Conservation (phyloP, 2,797 vertebrate species). For the Crenuchus spilurus region DNA sequence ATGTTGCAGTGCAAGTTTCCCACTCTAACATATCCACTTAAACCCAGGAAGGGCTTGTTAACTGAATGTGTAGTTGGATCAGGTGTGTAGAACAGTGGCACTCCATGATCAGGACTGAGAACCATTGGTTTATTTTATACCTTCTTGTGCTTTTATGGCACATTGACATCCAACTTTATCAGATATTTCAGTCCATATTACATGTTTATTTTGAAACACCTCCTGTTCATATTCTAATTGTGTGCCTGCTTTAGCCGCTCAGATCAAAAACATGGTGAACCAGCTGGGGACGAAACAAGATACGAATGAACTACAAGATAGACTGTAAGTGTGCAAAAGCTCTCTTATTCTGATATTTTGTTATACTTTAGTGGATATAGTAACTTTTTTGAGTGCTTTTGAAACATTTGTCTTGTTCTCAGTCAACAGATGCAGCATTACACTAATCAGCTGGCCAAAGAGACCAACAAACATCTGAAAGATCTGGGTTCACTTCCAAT, state of each 20-base stretch:
- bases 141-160: too few relatives aligned
- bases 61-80: too few relatives aligned
- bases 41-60: too few relatives aligned
- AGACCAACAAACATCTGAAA: slow-evolving; percentile 93
- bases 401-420: slow-evolving; percentile 6
- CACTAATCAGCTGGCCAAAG: slow-evolving; percentile 92
- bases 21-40: too few relatives aligned
- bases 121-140: too few relatives aligned
- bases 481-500: slow-evolving; percentile 86
- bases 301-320: slow-evolving; percentile 90
- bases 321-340: slow-evolving; percentile 80
- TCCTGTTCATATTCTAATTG: too few relatives aligned
- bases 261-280: slow-evolving; percentile 93
- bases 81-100: too few relatives aligned
- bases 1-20: too few relatives aligned
- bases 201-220: too few relatives aligned
- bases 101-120: too few relatives aligned
- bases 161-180: too few relatives aligned
- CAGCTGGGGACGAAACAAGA: slow-evolving; percentile 93
- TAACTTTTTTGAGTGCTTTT: not conserved
- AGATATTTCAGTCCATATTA: too few relatives aligned
- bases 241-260: slow-evolving; percentile 83
- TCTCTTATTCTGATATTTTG: not conserved
- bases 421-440: slow-evolving; percentile 94
- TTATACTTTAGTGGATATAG: not conserved